These are phyloP conservation scores for Pollachius pollachius DNA, from an alignment of 2,113 vertebrate species.

Conservation along the genomic window DNA sequence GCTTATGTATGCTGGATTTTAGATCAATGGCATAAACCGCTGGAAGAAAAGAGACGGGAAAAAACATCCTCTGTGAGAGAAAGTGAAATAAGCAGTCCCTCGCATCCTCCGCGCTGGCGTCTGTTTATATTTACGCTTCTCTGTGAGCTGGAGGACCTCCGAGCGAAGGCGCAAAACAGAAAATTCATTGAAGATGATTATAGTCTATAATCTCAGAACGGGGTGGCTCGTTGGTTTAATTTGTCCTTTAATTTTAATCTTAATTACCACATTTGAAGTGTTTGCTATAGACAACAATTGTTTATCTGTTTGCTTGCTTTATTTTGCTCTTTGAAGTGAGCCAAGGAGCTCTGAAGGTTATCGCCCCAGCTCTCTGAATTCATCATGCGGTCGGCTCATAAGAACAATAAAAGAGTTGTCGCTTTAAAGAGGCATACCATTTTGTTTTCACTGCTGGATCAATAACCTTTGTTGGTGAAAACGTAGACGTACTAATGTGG, in stretches of 20 bases:
- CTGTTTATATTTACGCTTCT: slow-evolving; percentile 21
- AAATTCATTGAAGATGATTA: slow-evolving; percentile 34
- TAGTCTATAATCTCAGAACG: slow-evolving; percentile 18
- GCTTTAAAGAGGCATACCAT: too few relatives aligned
- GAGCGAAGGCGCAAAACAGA: slow-evolving; percentile 19
- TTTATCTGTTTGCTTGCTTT: background rate
- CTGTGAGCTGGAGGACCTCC: slow-evolving; percentile 23
- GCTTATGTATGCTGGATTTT: slow-evolving; percentile 39
- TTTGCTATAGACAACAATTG: background rate
- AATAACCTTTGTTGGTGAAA: too few relatives aligned
- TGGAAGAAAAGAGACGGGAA: slow-evolving; percentile 31
- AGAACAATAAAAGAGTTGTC: too few relatives aligned
- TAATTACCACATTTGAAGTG: slow-evolving; percentile 37
- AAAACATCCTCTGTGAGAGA: slow-evolving; percentile 37
- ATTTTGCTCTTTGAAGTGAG: too few relatives aligned
- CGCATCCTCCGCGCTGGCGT: slow-evolving; percentile 23
- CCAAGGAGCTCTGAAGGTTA: too few relatives aligned
- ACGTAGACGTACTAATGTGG: too few relatives aligned
- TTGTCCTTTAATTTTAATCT: slow-evolving; percentile 4
- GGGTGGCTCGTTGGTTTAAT: slow-evolving; percentile 24
- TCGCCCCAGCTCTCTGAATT: too few relatives aligned
- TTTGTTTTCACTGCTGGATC: too few relatives aligned
- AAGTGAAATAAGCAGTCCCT: slow-evolving; percentile 38
- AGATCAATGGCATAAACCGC: slow-evolving; percentile 44
- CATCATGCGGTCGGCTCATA: too few relatives aligned